Evolutionary conservation across 2,888 invertebrate genomes (phyloP), one percentile per base, ranked within the genome.

Genomic region (Cyaniris semiargus): DNA sequence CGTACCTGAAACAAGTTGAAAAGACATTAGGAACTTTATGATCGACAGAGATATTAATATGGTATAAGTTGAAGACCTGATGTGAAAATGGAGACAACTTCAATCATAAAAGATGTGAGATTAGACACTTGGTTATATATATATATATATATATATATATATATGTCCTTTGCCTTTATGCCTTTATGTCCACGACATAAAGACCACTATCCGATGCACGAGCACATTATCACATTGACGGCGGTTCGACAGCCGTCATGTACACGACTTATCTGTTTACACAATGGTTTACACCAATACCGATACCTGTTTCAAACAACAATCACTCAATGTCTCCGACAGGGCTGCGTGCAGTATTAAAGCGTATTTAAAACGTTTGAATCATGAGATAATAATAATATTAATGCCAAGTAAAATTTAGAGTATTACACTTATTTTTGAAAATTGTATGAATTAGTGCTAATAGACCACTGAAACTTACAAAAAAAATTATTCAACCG

Each of bases 241-340:
- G 53, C 18, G 10, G 10, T 13, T 53, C 3, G 53, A 53, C 53
- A 53, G 53, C 53, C 53, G 53, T 53, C 53, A 53, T 53, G 53
- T 53, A 53, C 18, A 53, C 4, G 53, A 18, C 53, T 53, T 53
- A 53, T 53, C 53, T 53, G 18, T 18, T 48, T 48, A 18, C 53
- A 53, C 53, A n/a, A n/a, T n/a, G n/a, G 15, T 15, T 48, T 15
- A 18, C 53, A 53, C 53, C 53, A 53, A 53, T 53, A 48, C 48
- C 48, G 48, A 48, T 48, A 53, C n/a, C 58, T 58, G 58, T 58
- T 10, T 58, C 58, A n/a, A 58, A 58, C 58, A 58, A 58, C 58
- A 58, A 58, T 58, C 8, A 58, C n/a, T 58, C 58, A 58, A 58
- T 58, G 21, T 58, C 58, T 21, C 10, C n/a, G 8, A 21, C 58